Percentiles rank a stretch among this genome's conserved stretches.
Evolutionary conservation across 2,797 vertebrate species (phyloP).

Genomic region (Brachyalestes nurse): DNA sequence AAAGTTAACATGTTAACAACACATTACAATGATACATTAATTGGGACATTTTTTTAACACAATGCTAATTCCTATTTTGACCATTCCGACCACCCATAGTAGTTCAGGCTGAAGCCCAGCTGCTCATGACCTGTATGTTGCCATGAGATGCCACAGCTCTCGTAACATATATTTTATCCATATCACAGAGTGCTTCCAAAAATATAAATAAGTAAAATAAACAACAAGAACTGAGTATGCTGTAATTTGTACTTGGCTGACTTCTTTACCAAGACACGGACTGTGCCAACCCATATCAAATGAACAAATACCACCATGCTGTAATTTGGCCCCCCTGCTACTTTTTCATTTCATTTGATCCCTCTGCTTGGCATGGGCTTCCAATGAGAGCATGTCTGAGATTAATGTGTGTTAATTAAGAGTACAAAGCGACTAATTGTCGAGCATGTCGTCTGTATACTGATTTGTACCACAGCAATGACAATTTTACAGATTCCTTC

Average conservation of each 20-base stretch:
- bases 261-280: constrained; percentile 55
- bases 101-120: too few relatives aligned
- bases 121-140: too few relatives aligned
- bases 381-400: constrained; percentile 56
- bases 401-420: constrained; percentile 72
- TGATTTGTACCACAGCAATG: constrained; percentile 68
- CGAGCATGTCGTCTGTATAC: constrained; percentile 65
- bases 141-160: too few relatives aligned
- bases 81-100: too few relatives aligned
- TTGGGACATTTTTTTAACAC: too few relatives aligned
- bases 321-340: constrained; percentile 20
- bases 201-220: too few relatives aligned
- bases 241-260: neutral
- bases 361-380: constrained; percentile 61
- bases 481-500: constrained; percentile 63
- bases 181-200: too few relatives aligned
- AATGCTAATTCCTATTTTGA: too few relatives aligned
- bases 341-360: constrained; percentile 58
- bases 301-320: constrained; percentile 43
- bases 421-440: constrained; percentile 69
- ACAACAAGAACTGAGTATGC: neutral
- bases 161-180: too few relatives aligned
- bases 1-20: too few relatives aligned
- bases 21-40: too few relatives aligned
- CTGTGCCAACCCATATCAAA: constrained; percentile 44